Base-by-base conservation (phyloP, 2,113 vertebrate genomes). In the Fukomys damarensis region DNA sequence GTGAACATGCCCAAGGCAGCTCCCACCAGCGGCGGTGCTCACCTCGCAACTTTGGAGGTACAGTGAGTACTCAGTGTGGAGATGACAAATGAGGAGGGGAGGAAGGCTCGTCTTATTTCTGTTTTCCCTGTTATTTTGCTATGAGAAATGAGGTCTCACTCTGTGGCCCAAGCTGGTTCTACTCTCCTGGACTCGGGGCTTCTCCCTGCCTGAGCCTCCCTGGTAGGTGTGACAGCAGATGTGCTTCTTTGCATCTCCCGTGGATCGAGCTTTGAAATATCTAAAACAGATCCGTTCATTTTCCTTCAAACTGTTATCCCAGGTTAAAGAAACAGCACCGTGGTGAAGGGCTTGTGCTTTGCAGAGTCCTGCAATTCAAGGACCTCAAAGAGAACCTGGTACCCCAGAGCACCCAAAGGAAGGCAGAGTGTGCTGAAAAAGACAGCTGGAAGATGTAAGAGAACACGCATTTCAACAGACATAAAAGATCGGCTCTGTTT, bases 211-310 rank as follows among this genome's bases (percentile, higher is more conserved):
- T 86, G 59, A 79, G 1, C 49, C 1, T 79, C 16, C 8, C 38
- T 11, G 28, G 5, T 46, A 68, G 20, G 22, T 35, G 4, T 2
- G 14, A 28, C 38, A 46, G 35, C 16, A 86, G 38, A 3, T 8
- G n/a, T n/a, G 7, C 3, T 0, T 0, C 11, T 35, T 6, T 6
- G 28, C 3, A 16, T 41, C 52, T 32, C 6, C 14, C 4, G n/a
- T 35, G 17, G 58, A 35, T 56, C 35, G 12, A 13, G 11, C 56
- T 90, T 54, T 20, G 11, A 10, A 86, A 4, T 65, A 0, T 43
- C 35, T 70, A n/a, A 70, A 65, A 41, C 0, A 43, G 17, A 43
- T 35, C 2, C 24, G 38, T 26, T 84, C 2, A 32, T 86, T 66
- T 94, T 76, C 41, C 66, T 63, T 43, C n/a, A 35, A 30, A 10